These are phyloP conservation scores for Eupithecia subfuscata DNA, from an alignment of 2,888 invertebrate species.

Conservation along the genomic window DNA sequence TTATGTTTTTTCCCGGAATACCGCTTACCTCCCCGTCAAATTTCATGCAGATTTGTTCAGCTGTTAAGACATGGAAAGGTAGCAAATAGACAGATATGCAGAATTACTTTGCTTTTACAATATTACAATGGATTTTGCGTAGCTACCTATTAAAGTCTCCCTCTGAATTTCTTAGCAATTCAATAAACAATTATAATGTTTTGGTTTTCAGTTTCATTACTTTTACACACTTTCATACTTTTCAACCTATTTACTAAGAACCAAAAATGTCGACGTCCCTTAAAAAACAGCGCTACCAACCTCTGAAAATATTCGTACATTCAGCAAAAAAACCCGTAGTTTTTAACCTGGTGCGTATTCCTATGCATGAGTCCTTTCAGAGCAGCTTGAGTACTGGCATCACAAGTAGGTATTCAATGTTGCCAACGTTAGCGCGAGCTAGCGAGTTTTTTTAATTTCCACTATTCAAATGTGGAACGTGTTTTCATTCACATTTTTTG, in stretches of 20 bases:
- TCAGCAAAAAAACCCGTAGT: constrained; percentile 50
- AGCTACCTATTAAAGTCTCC: not conserved
- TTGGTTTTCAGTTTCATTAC: not conserved
- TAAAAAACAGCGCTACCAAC: constrained; percentile 6
- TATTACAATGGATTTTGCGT: not conserved
- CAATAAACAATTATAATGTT: not conserved
- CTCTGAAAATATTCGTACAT: constrained; percentile 16
- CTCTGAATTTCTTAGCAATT: not conserved
- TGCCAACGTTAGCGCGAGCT: constrained; percentile 50
- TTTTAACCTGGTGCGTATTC: constrained; percentile 52
- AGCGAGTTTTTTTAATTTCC: constrained; percentile 47
- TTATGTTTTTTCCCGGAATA: not conserved
- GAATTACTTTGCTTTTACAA: not conserved
- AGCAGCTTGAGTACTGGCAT: constrained; percentile 45
- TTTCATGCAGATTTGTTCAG: not conserved
- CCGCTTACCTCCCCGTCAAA: not conserved
- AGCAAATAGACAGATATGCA: not conserved
- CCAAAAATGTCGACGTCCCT: not conserved
- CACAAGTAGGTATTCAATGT: constrained; percentile 58
- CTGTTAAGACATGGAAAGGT: not conserved
- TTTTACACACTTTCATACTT: not conserved
- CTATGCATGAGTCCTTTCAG: constrained; percentile 56
- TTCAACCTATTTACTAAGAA: not conserved
- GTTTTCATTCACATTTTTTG: constrained; percentile 32
- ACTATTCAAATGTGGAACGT: constrained; percentile 50